phyloP scores from a whole-genome alignment of 2,113 vertebrate species.

The Lagopus leucura region DNA sequence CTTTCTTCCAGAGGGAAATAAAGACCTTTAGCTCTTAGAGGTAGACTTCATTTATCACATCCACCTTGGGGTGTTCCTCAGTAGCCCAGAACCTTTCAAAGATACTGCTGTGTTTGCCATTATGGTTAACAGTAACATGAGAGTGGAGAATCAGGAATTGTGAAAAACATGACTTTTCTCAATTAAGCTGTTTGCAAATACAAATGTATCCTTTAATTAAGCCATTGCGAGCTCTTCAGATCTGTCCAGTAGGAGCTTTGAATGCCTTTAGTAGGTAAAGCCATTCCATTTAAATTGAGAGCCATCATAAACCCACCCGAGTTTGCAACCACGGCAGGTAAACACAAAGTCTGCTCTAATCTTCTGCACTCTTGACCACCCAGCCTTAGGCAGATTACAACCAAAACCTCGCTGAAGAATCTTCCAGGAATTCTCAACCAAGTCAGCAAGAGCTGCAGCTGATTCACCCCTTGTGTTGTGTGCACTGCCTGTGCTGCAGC shows the following conservation, averaged over 20 bases:
- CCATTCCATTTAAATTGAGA: neutral
- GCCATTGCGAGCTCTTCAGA: neutral
- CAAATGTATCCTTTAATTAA: neutral
- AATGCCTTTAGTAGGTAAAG: neutral
- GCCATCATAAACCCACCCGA: neutral
- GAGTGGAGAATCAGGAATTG: neutral
- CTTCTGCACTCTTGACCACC: neutral
- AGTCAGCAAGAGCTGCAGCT: neutral
- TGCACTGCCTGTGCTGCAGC: neutral
- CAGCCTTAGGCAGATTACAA: neutral
- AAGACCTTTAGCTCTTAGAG: neutral
- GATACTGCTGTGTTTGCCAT: neutral
- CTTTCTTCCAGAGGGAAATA: neutral
- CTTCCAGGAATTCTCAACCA: neutral
- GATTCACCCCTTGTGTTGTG: constrained; percentile 1
- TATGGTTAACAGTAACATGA: neutral
- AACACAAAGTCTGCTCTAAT: neutral
- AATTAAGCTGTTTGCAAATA: neutral
- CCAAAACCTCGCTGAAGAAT: neutral
- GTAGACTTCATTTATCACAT: fast-evolving
- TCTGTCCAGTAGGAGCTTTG: neutral
- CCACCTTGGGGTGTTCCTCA: neutral
- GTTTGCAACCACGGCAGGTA: neutral
- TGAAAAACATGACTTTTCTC: neutral
- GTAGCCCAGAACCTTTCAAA: neutral